Conservation (phyloP, 2,113 vertebrate genomes). For the Stegastes partitus region DNA sequence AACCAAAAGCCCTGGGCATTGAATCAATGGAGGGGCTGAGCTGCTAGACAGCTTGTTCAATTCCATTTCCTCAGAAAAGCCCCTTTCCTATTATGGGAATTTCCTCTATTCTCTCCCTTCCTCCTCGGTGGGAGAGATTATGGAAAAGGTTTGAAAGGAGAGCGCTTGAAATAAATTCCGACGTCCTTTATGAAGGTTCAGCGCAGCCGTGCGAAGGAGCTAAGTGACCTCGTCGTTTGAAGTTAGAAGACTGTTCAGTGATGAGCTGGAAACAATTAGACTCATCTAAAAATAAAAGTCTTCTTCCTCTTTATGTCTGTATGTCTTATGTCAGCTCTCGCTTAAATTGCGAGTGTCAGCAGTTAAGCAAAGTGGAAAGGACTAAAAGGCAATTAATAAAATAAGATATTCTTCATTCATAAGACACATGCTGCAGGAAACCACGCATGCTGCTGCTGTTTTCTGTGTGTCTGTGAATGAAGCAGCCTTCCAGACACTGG, state of each 20-base stretch:
- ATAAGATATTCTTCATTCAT: constrained; percentile 15
- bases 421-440: neutral
- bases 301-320: neutral
- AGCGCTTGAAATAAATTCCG: constrained; percentile 33
- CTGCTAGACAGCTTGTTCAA: constrained; percentile 54
- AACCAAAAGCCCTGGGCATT: constrained; percentile 27
- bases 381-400: constrained; percentile 3
- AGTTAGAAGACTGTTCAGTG: constrained; percentile 4
- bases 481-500: constrained; percentile 46
- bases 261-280: neutral
- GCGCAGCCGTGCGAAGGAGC: neutral
- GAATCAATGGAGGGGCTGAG: constrained; percentile 45
- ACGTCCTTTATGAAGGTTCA: constrained; percentile 30
- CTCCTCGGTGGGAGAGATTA: constrained; percentile 14
- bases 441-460: neutral
- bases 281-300: constrained; percentile 10
- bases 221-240: constrained; percentile 1
- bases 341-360: neutral
- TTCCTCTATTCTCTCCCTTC: constrained; percentile 44
- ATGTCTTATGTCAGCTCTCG: neutral
- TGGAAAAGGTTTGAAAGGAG: constrained; percentile 47
- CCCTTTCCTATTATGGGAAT: constrained; percentile 56
- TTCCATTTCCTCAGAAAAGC: constrained; percentile 72
- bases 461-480: constrained; percentile 27
- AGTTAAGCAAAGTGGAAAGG: neutral